Evolutionary conservation across 2,113 vertebrate genomes (phyloP), one percentile per base, ranked within the genome.

Genomic region (Panurus biarmicus): DNA sequence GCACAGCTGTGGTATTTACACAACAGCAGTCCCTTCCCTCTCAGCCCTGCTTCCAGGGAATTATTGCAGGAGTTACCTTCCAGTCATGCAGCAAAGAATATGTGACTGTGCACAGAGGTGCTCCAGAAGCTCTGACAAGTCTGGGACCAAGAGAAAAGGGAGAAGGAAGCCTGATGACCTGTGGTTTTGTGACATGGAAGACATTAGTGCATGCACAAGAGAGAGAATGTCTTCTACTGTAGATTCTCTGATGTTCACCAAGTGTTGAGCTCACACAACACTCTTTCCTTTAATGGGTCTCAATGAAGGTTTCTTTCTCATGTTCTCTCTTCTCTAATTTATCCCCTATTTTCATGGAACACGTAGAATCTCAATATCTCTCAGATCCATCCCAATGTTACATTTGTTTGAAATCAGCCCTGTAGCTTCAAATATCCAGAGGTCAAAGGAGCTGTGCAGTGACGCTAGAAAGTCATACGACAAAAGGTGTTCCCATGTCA

Each of bases 161-260:
- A 90, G 11, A 6, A 66, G 50, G 16, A 93, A 82, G 23, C 25
- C 36, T 58, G 28, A 36, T 33, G 15, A 48, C 38, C 20, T 11
- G 18, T 85, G n/a, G 15, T 61, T 91, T 83, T 90, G 35, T 87
- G 69, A 20, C 29, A 62, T 14, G 21, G 65, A 87, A 84, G 23
- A 64, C 23, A 47, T 31, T 26, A 44, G 25, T 4, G 2, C 0
- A 2, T 5, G 5, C 4, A 4, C 0, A 3, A 50, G 31, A 62
- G 12, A 67, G 21, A 74, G 3, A 60, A 42, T 21, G 12, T 11
- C n/a, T 89, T 94, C 64, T 54, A 13, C 45, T 79, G 53, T 38
- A 76, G 36, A 24, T 65, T 82, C 58, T 75, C 74, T 79, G 66
- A 58, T 38, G 26, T 42, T 53, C 48, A 74, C 40, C 40, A 82